Conservation (phyloP, 2,888 invertebrate species). For the Nomada flava region DNA sequence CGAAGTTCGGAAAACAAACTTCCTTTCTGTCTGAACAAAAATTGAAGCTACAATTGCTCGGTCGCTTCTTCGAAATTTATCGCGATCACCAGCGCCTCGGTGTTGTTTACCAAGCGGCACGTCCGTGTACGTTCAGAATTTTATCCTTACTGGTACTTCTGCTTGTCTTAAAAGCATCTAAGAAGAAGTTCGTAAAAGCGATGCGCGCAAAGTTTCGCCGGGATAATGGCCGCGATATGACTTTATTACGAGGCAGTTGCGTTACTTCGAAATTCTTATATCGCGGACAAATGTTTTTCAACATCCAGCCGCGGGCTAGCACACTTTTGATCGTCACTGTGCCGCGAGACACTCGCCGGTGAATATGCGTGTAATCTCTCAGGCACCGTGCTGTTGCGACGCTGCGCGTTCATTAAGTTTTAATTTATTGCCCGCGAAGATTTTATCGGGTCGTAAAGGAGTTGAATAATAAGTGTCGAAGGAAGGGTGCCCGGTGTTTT, state of each 20-base stretch:
- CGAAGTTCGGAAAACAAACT: no score
- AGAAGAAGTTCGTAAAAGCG: conserved; percentile 53
- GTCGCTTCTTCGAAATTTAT: conserved; percentile 7
- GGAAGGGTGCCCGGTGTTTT: background rate
- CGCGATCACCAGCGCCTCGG: background rate
- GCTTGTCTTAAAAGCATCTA: conserved; percentile 51
- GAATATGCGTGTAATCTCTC: no score
- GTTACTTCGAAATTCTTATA: conserved; percentile 51
- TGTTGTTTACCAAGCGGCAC: conserved; percentile 16
- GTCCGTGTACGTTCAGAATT: conserved; percentile 42
- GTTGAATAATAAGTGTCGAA: background rate
- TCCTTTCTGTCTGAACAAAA: no score
- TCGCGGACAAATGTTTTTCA: conserved; percentile 23
- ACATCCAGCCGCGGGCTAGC: no score
- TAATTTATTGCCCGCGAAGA: background rate
- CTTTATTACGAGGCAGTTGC: conserved; percentile 41
- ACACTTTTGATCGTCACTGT: background rate
- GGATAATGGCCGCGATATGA: conserved; percentile 56
- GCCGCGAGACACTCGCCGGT: background rate
- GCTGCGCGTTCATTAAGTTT: background rate
- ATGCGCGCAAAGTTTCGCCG: conserved; percentile 40
- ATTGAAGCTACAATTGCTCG: background rate
- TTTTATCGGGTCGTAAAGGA: no score
- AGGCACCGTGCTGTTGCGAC: no score
- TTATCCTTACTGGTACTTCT: conserved; percentile 58